phyloP scores from a whole-genome alignment of 2,113 vertebrate genomes.

The Ailurus styani region DNA sequence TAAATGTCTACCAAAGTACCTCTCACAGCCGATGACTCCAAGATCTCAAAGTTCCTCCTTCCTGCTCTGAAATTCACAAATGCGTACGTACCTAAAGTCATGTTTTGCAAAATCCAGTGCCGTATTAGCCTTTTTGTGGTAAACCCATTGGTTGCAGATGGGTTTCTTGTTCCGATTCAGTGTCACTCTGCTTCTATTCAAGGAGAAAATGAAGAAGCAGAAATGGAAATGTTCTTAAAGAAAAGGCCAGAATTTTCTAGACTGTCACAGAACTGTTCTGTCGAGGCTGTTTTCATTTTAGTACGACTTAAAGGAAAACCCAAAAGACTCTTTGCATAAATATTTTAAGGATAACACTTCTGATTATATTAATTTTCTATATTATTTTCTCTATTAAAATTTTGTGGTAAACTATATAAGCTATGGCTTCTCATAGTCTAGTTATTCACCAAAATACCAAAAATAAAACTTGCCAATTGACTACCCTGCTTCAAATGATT shows the following conservation, averaged over 20 bases:
- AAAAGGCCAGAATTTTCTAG: not conserved
- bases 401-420: not conserved
- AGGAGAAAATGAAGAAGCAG: not conserved
- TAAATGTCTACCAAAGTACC: not conserved
- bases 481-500: not conserved
- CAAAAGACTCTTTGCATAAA: not conserved
- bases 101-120: not conserved
- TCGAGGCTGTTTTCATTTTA: not conserved
- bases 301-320: not conserved
- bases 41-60: not conserved
- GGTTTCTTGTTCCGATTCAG: not conserved
- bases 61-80: not conserved
- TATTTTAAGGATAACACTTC: not conserved
- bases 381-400: slow-evolving; percentile 31
- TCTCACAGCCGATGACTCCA: not conserved
- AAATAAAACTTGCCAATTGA: not conserved
- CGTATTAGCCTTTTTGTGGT: not conserved
- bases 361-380: not conserved
- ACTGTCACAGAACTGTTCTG: not conserved
- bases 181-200: not conserved
- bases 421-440: not conserved
- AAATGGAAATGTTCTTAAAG: not conserved
- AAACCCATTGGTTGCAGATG: not conserved
- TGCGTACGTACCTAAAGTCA: not conserved
- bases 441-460: not conserved